Evolutionary conservation across 2,797 vertebrate genomes (phyloP).

Genomic region (Sebastes minor): DNA sequence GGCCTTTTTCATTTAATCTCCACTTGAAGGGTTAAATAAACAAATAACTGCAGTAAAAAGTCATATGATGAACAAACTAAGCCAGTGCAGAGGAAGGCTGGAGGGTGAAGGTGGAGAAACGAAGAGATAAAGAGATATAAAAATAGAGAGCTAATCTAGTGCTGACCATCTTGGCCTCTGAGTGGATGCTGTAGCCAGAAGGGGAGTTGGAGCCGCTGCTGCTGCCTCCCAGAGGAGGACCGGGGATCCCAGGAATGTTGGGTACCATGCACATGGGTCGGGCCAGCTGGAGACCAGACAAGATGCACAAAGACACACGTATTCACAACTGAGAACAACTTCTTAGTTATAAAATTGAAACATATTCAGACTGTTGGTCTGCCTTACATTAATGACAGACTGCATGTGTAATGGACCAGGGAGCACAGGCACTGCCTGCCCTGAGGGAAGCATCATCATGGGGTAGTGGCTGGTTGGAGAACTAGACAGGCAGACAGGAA

Average conservation of each 20-base stretch:
- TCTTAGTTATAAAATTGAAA: constrained; percentile 1
- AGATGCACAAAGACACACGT: constrained; percentile 37
- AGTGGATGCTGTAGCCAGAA: constrained; percentile 89
- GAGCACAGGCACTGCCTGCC: constrained; percentile 92
- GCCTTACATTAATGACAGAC: constrained; percentile 95
- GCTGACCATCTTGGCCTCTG: constrained; percentile 97
- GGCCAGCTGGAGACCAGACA: constrained; percentile 84
- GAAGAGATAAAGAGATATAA: constrained; percentile 60
- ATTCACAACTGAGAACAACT: constrained; percentile 20
- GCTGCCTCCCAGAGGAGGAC: constrained; percentile 91
- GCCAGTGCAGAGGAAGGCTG: constrained; percentile 45
- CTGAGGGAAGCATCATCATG: constrained; percentile 94
- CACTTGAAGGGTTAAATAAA: constrained; percentile 45
- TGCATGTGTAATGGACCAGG: constrained; percentile 93
- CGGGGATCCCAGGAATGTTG: constrained; percentile 98
- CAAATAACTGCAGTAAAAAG: constrained; percentile 41
- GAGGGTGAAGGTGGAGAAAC: constrained; percentile 59
- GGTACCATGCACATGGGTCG: constrained; percentile 95
- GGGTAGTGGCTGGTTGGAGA: constrained; percentile 93
- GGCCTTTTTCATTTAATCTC: not conserved
- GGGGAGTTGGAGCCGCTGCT: constrained; percentile 92
- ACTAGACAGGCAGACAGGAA: constrained; percentile 68
- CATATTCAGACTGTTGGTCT: not conserved
- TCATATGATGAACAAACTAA: constrained; percentile 71
- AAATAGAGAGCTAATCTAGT: constrained; percentile 69